Conservation (phyloP, 2,888 invertebrate species). For the Ceraclea dissimilis region DNA sequence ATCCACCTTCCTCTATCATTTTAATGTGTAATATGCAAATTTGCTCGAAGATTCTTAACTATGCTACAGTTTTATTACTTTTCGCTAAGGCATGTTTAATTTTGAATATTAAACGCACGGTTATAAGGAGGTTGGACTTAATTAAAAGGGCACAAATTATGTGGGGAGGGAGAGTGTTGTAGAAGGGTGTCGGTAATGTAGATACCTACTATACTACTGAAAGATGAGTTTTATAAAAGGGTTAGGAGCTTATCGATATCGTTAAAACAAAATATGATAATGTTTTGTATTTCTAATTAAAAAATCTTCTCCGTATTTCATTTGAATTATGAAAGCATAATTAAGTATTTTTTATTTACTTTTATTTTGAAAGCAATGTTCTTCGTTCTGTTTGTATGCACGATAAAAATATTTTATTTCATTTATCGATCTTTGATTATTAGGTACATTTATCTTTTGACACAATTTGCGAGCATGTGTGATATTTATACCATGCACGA, state of each 20-base stretch:
- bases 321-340: too few relatives aligned
- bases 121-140: conserved; percentile 26
- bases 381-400: too few relatives aligned
- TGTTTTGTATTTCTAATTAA: background rate
- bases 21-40: conserved; percentile 25
- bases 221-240: background rate
- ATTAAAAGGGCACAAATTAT: conserved; percentile 23
- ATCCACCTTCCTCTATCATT: conserved; percentile 5
- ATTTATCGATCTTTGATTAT: too few relatives aligned
- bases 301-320: too few relatives aligned
- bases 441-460: too few relatives aligned
- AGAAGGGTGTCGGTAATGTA: background rate
- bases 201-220: background rate
- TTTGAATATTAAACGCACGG: conserved; percentile 25
- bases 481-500: too few relatives aligned
- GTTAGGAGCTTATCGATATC: conserved; percentile 11
- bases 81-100: conserved; percentile 26
- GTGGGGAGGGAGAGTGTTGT: conserved; percentile 3
- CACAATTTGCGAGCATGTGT: too few relatives aligned
- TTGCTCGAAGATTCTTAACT: conserved; percentile 24
- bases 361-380: too few relatives aligned
- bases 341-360: too few relatives aligned
- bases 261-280: background rate
- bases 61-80: conserved; percentile 26
- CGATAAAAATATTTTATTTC: too few relatives aligned